Evolutionary conservation across 2,113 vertebrate genomes (phyloP), one percentile per base, ranked within the genome.

Genomic region (Orthonyx spaldingii): DNA sequence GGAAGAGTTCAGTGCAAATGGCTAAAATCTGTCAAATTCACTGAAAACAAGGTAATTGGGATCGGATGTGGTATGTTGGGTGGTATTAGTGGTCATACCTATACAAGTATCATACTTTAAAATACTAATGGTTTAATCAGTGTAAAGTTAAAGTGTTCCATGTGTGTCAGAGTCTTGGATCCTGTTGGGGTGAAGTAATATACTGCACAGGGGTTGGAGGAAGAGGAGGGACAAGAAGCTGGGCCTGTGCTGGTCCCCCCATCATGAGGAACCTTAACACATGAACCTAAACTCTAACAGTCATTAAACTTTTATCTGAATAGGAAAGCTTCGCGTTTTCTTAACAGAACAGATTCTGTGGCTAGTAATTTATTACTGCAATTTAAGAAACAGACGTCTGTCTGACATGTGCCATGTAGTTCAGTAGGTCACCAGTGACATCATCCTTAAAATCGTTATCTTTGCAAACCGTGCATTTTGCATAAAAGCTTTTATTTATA

Each of bases 331-430:
- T 90, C 37, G 9, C 1, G 3, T 84, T 96, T 92, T 89, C 92
- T 82, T 84, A 89, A 96, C 80, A 56, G 90, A 74, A 74, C 50
- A 65, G 44, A 79, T 97, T 93, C 83, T 53, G 88, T 50, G 96
- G 96, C 95, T 97, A 93, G 96, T 84, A 93, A 97, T 94, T 93
- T 96, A 97, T 94, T 91, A 87, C 97, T 60, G 95, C 93, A 84
- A 95, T 97, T 97, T 95, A 96, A 95, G 94, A 83, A 97, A 97
- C 93, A 94, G 90, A 90, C 83, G 52, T 93, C 92, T 97, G 94
- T 96, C 96, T 97, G 96, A 97, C 96, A 96, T 84, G 96, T 96
- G 96, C 96, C 90, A 72, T 75, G 88, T 89, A 92, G 96, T 95
- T 97, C 96, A 95, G 53, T 49, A 78, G 96, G 96, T 96, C 94